Conservation (phyloP, 2,797 vertebrate species). For the Pantherophis alleghaniensis region DNA sequence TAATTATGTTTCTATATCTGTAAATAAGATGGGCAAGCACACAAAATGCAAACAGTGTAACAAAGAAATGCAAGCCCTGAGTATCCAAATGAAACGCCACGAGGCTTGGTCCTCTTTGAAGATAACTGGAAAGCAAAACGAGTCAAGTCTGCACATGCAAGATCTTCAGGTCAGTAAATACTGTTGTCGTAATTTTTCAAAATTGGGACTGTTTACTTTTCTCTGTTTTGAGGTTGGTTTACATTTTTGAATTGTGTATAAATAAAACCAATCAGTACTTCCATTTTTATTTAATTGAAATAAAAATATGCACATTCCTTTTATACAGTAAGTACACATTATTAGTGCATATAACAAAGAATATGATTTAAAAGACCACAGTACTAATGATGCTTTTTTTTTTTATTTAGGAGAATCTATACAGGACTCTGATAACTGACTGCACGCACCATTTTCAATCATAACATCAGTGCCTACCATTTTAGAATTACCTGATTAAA, state of each 20-base stretch:
- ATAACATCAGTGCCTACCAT: neutral
- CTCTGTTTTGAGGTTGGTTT: neutral
- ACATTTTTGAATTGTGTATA: neutral
- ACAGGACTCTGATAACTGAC: neutral
- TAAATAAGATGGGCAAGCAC: neutral
- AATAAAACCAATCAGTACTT: neutral
- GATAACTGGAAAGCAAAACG: neutral
- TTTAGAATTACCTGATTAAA: neutral
- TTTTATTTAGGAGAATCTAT: neutral
- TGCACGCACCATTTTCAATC: neutral
- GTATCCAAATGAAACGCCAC: neutral
- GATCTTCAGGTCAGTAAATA: conserved; percentile 1
- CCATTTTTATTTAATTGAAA: neutral
- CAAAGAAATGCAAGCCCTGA: neutral
- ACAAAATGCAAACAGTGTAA: neutral
- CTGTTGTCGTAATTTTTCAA: neutral
- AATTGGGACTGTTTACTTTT: neutral
- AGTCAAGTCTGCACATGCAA: neutral
- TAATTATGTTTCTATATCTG: neutral
- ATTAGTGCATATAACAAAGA: neutral
- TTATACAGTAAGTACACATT: neutral
- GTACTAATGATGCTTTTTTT: neutral
- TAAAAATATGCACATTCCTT: neutral
- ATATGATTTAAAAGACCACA: neutral
- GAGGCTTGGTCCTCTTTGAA: neutral